phyloP scores from a whole-genome alignment of 2,888 invertebrate species.

The Elgonia sp. region DNA sequence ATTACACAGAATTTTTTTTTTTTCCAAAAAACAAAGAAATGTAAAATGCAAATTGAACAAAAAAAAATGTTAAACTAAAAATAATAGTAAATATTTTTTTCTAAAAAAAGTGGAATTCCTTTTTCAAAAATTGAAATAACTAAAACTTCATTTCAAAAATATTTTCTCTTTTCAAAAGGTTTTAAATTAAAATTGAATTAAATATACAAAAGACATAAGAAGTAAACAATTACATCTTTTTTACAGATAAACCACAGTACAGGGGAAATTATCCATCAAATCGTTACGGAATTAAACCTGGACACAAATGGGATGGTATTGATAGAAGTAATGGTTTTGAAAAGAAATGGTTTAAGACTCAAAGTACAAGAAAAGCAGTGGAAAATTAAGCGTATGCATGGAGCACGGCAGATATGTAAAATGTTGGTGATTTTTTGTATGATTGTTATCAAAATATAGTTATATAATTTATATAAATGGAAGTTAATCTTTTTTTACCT shows the following conservation, averaged over 20 bases:
- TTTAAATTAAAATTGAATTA: no score
- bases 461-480: neutral
- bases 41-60: no score
- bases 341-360: slow-evolving; percentile 93
- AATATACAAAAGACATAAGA: neutral
- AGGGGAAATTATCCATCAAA: slow-evolving; percentile 96
- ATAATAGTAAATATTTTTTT: no score
- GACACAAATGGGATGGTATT: slow-evolving; percentile 99
- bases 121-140: no score
- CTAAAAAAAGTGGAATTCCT: no score
- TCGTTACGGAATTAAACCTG: slow-evolving; percentile 96
- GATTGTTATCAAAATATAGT: neutral
- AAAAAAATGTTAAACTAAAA: no score
- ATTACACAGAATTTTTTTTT: no score
- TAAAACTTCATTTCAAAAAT: no score
- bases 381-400: slow-evolving; percentile 97
- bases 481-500: no score
- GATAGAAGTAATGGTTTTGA: slow-evolving; percentile 99
- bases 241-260: slow-evolving; percentile 91
- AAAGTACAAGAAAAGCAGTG: slow-evolving; percentile 91
- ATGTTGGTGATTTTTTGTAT: slow-evolving; percentile 1
- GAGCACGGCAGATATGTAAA: slow-evolving; percentile 97
- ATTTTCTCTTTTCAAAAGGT: no score
- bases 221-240: neutral
- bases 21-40: no score